A percentile compares a stretch with the other conserved stretches of the same genome.
These are phyloP conservation scores for Ecliptopera silaceata DNA, from an alignment of 2,888 invertebrate species.

Conservation along the genomic window DNA sequence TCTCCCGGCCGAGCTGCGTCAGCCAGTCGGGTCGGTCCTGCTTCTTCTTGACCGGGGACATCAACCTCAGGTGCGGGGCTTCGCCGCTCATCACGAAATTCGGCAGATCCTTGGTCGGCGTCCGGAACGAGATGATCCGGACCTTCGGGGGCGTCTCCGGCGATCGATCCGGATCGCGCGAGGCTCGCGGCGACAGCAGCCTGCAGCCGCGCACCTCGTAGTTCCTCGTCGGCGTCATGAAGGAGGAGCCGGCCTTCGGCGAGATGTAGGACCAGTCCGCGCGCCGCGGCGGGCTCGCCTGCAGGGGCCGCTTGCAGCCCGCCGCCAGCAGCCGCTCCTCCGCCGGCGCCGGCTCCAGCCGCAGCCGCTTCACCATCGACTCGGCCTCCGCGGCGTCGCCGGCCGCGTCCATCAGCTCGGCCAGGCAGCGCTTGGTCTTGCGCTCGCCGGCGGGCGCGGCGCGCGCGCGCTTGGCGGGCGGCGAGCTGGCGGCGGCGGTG, in stretches of 20 bases:
- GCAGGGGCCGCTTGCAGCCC: slow-evolving; percentile 18
- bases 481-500: slow-evolving; percentile 41
- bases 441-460: slow-evolving; percentile 42
- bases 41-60: slow-evolving; percentile 86
- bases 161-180: slow-evolving; percentile 27
- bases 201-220: slow-evolving; percentile 54
- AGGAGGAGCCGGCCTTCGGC: slow-evolving; percentile 56
- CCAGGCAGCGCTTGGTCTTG: slow-evolving; percentile 68
- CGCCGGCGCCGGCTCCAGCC: slow-evolving; percentile 39
- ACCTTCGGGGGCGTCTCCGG: slow-evolving; percentile 52
- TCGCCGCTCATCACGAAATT: slow-evolving; percentile 90
- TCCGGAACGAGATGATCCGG: slow-evolving; percentile 56
- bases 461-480: slow-evolving; percentile 36
- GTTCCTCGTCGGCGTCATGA: slow-evolving; percentile 66
- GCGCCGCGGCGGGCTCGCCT: background rate
- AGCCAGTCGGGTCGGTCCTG: slow-evolving; percentile 85
- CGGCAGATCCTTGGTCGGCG: slow-evolving; percentile 88
- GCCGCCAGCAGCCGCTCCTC: slow-evolving; percentile 14
- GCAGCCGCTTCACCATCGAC: slow-evolving; percentile 49
- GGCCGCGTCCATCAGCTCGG: slow-evolving; percentile 64
- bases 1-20: slow-evolving; percentile 63
- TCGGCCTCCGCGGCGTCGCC: slow-evolving; percentile 51
- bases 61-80: slow-evolving; percentile 88
- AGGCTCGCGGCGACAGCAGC: slow-evolving; percentile 47
- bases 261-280: slow-evolving; percentile 53